Evolutionary conservation across 2,888 invertebrate species (phyloP).

Genomic region (Chymomyza fuscimana): DNA sequence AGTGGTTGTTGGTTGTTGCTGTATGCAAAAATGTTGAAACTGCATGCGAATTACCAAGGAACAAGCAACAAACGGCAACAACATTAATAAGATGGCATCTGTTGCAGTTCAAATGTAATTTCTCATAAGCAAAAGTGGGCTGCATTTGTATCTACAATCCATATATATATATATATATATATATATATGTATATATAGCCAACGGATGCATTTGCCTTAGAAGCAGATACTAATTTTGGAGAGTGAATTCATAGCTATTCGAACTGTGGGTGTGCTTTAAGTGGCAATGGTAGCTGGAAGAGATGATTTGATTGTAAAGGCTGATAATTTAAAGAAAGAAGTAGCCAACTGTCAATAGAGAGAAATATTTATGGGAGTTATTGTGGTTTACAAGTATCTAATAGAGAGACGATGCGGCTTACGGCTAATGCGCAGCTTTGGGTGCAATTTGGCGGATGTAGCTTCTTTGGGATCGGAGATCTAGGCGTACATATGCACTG

Average conservation of each 20-base stretch:
- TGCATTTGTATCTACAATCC: constrained; percentile 31
- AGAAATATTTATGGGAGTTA: neutral
- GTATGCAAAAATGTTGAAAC: constrained; percentile 33
- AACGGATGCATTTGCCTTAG: constrained; percentile 5
- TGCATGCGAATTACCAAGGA: constrained; percentile 15
- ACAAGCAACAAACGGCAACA: constrained; percentile 40
- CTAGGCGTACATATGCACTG: too few relatives aligned
- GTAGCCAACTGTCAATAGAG: neutral
- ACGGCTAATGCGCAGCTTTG: too few relatives aligned
- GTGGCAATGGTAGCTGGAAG: constrained; percentile 1
- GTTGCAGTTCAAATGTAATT: constrained; percentile 71
- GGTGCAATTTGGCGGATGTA: too few relatives aligned
- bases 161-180: constrained; percentile 16
- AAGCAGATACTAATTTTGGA: constrained; percentile 16
- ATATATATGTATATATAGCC: constrained; percentile 5
- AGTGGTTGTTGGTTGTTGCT: constrained; percentile 66
- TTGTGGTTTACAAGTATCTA: neutral
- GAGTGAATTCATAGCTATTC: constrained; percentile 17
- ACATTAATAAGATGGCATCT: constrained; percentile 74
- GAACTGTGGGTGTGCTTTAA: neutral
- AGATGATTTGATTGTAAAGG: neutral
- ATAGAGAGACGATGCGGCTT: neutral
- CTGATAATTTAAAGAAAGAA: neutral
- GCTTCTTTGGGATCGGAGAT: too few relatives aligned
- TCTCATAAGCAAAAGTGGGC: constrained; percentile 70